phyloP scores from a whole-genome alignment of 2,888 invertebrate genomes.

The Spatulosminthurus flaviceps region DNA sequence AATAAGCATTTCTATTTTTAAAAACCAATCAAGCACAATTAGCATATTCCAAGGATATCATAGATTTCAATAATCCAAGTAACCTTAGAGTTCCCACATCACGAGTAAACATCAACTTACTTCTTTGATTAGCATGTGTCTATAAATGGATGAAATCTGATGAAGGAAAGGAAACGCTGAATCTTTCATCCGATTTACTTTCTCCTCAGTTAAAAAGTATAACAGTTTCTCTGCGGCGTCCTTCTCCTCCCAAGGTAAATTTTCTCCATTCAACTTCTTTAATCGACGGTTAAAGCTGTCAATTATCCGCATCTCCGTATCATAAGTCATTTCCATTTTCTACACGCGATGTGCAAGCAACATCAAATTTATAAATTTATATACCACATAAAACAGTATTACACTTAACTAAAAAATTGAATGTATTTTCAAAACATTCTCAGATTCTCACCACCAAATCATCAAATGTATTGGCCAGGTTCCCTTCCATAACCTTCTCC shows the following conservation, averaged over 20 bases:
- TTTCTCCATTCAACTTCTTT: constrained; percentile 23
- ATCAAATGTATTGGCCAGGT: neutral
- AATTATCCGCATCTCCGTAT: neutral
- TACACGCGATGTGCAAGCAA: neutral
- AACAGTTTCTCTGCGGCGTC: neutral
- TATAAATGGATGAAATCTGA: constrained; percentile 33
- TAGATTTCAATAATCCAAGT: no score
- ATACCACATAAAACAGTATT: no score
- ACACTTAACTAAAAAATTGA: no score
- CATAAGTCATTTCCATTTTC: constrained; percentile 32
- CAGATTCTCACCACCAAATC: constrained; percentile 7
- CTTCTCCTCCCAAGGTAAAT: neutral
- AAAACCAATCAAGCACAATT: neutral
- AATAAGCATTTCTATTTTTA: constrained; percentile 22
- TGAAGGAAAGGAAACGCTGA: constrained; percentile 18
- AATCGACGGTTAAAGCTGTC: constrained; percentile 13
- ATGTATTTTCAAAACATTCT: constrained; percentile 18
- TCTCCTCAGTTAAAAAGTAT: neutral
- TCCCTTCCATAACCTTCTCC: neutral
- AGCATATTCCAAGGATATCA: no score
- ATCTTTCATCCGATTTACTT: neutral
- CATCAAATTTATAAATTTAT: constrained; percentile 11
- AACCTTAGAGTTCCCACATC: neutral
- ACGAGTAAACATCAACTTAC: neutral
- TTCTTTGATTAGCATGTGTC: constrained; percentile 42